Evolutionary conservation across 2,888 invertebrate genomes (phyloP).

Genomic region (Tanytarsus gracilentus): DNA sequence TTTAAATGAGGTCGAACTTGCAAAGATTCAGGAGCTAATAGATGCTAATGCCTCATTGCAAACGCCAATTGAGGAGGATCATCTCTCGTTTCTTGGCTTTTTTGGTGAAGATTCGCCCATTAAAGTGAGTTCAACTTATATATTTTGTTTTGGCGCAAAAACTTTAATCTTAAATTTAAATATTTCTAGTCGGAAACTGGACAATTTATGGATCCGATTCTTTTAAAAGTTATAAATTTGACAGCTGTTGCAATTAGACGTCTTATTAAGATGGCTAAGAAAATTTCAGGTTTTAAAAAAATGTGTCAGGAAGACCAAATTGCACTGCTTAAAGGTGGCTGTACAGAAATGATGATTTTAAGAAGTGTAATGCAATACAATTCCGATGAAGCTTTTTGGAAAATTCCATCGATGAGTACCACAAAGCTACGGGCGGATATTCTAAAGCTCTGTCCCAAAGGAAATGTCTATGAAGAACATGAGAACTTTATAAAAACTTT

Average conservation of each 20-base stretch:
- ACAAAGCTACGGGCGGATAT: slow-evolving; percentile 77
- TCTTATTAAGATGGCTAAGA: slow-evolving; percentile 74
- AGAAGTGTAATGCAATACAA: slow-evolving; percentile 89
- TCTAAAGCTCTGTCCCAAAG: slow-evolving; percentile 73
- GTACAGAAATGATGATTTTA: slow-evolving; percentile 93
- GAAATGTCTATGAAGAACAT: slow-evolving; percentile 80
- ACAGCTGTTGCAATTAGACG: slow-evolving; percentile 87
- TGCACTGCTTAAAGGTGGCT: slow-evolving; percentile 60
- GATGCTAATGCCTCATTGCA: slow-evolving; percentile 77
- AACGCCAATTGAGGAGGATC: slow-evolving; percentile 74
- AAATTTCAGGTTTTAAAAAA: slow-evolving; percentile 79
- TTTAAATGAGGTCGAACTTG: slow-evolving; percentile 67
- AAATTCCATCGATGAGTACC: slow-evolving; percentile 46
- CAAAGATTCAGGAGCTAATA: slow-evolving; percentile 74
- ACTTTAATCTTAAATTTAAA: slow-evolving; percentile 17
- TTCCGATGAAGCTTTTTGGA: slow-evolving; percentile 81
- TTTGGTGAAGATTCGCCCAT: slow-evolving; percentile 50
- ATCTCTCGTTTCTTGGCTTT: slow-evolving; percentile 53
- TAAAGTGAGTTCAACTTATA: slow-evolving; percentile 30
- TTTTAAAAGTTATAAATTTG: slow-evolving; percentile 78
- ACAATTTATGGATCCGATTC: slow-evolving; percentile 45
- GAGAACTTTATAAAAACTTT: slow-evolving; percentile 78
- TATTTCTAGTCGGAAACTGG: background rate
- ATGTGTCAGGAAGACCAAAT: slow-evolving; percentile 94
- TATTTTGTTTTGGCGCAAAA: background rate